Conservation (phyloP, 2,888 invertebrate genomes). For the Steinernema scapterisci region DNA sequence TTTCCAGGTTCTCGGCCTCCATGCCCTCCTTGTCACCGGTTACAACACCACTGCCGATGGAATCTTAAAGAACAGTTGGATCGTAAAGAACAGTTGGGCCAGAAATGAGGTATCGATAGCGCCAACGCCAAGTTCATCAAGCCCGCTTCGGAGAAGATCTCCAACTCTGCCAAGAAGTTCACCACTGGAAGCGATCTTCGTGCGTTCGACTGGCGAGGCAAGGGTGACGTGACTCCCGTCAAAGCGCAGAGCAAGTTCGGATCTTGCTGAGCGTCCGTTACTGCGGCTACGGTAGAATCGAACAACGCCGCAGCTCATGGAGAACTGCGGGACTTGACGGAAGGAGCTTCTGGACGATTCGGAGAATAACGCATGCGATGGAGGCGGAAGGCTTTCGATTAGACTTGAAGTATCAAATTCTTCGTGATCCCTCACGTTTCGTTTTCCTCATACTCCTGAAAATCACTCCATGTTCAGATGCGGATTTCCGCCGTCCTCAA, state of each 20-base stretch:
- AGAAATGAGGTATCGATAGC: conserved; percentile 49
- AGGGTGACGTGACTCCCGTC: conserved; percentile 64
- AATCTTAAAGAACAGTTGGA: conserved; percentile 81
- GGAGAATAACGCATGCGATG: conserved; percentile 70
- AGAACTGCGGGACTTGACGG: conserved; percentile 51
- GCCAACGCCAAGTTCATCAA: conserved; percentile 19
- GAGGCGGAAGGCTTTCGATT: conserved; percentile 70
- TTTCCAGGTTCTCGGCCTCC: conserved; percentile 69
- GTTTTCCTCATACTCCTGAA: no score
- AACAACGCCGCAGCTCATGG: conserved; percentile 61
- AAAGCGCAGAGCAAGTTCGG: conserved; percentile 65
- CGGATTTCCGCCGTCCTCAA: no score
- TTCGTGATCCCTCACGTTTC: no score
- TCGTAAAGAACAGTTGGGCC: conserved; percentile 78
- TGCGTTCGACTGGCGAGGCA: conserved; percentile 63
- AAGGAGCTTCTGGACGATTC: conserved; percentile 65
- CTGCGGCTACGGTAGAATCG: conserved; percentile 65
- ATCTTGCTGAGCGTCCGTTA: conserved; percentile 67
- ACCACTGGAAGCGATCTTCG: conserved; percentile 36
- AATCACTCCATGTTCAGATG: no score
- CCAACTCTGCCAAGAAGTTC: not conserved
- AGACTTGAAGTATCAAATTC: no score
- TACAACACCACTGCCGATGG: conserved; percentile 75
- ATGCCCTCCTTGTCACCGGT: conserved; percentile 86
- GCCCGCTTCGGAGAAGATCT: not conserved